Percentiles rank a stretch among this genome's conserved stretches.
These are phyloP conservation scores for Tenthredo livida DNA, from an alignment of 2,888 invertebrate genomes.

Conservation along the genomic window DNA sequence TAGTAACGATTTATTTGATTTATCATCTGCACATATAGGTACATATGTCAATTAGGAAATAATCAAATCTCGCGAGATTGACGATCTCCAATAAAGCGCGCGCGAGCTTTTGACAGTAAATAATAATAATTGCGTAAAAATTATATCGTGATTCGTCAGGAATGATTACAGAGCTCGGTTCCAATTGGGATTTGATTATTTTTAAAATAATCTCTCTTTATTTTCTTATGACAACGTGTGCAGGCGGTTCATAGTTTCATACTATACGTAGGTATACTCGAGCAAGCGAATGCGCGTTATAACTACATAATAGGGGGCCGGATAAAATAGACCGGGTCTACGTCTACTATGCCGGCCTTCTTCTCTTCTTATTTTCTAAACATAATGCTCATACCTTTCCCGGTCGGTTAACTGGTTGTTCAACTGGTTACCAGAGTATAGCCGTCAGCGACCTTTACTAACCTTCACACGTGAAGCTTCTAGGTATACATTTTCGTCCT, in stretches of 20 bases:
- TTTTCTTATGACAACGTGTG: not conserved
- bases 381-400: constrained; percentile 18
- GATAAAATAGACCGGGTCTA: constrained; percentile 5
- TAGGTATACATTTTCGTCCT: not conserved
- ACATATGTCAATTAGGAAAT: not conserved
- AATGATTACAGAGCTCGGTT: not conserved
- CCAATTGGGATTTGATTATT: not conserved
- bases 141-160: not conserved
- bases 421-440: constrained; percentile 40
- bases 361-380: not conserved
- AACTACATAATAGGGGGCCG: not conserved
- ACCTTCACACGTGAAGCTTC: constrained; percentile 10
- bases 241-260: not conserved
- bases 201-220: not conserved
- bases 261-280: not conserved
- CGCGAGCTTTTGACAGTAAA: not conserved
- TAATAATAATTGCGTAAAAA: not conserved
- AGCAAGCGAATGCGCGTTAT: not conserved
- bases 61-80: not conserved
- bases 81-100: not conserved
- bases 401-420: constrained; percentile 24
- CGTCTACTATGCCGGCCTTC: not conserved
- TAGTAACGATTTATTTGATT: not conserved
- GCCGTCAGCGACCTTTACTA: constrained; percentile 31
- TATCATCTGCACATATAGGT: not conserved